Conservation (phyloP, 1,140 invertebrate species). For the Centruroides sculpturatus region DNA sequence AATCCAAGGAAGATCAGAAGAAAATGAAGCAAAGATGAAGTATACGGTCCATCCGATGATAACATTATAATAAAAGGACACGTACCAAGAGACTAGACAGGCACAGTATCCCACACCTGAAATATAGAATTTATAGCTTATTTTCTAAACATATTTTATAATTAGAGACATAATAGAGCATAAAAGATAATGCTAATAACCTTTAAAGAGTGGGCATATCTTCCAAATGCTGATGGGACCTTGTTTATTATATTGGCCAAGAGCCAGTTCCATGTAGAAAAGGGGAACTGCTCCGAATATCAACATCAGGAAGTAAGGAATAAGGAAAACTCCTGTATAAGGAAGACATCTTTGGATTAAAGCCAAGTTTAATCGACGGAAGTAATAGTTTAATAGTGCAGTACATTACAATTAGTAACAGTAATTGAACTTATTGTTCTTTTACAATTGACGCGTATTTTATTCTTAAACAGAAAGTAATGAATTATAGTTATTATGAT, state of each 20-base stretch:
- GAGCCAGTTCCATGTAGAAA: conserved; percentile 85
- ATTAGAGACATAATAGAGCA: not conserved
- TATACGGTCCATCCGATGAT: conserved; percentile 39
- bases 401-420: no score
- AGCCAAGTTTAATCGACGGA: no score
- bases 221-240: conserved; percentile 87
- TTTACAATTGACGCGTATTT: no score
- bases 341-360: no score
- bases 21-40: conserved; percentile 34
- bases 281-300: conserved; percentile 79
- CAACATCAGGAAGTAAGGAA: conserved; percentile 82
- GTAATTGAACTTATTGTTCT: no score
- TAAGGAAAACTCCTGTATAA: conserved; percentile 70
- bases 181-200: conserved; percentile 33
- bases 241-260: conserved; percentile 82
- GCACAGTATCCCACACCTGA: conserved; percentile 42
- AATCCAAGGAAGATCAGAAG: conserved; percentile 33
- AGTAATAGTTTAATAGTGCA: no score
- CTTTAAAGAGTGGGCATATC: conserved; percentile 93
- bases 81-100: conserved; percentile 40
- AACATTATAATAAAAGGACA: conserved; percentile 39
- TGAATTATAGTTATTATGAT: no score
- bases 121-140: not conserved
- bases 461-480: no score
- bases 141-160: not conserved